These are phyloP conservation scores for Sebastolobus alascanus DNA, from an alignment of 2,797 vertebrate genomes.

Conservation along the genomic window DNA sequence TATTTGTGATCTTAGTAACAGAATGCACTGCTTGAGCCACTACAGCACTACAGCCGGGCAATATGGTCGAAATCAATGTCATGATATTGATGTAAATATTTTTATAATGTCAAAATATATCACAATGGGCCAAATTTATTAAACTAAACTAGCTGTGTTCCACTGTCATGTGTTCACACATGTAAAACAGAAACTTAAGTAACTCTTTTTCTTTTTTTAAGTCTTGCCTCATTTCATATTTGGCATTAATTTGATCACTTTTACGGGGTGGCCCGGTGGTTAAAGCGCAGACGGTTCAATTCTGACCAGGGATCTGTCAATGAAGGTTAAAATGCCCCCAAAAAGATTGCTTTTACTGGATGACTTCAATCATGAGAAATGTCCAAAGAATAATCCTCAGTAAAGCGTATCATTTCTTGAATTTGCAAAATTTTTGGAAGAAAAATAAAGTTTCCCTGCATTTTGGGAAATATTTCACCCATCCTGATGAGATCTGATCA, in stretches of 20 bases:
- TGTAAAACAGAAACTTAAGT: neutral
- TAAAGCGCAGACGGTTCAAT: neutral
- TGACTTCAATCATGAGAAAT: conserved; percentile 5
- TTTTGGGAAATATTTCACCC: neutral
- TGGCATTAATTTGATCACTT: neutral
- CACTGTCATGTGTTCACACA: neutral
- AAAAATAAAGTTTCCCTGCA: neutral
- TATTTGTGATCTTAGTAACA: neutral
- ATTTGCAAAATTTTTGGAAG: neutral
- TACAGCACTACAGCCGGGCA: neutral
- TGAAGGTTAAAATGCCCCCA: neutral
- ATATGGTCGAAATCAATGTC: neutral
- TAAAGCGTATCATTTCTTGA: rapidly evolving
- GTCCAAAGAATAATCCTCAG: neutral
- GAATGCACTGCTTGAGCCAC: neutral
- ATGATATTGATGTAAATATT: neutral
- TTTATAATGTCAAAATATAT: neutral
- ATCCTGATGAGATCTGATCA: neutral
- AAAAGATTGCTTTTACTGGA: neutral
- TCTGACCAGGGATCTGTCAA: neutral
- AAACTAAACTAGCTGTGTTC: neutral
- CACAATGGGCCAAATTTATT: neutral
- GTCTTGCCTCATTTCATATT: neutral
- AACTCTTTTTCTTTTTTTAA: neutral
- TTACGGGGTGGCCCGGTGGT: neutral